These are phyloP conservation scores for Phymastichus coffea DNA, from an alignment of 1,140 invertebrate genomes.

Conservation along the genomic window DNA sequence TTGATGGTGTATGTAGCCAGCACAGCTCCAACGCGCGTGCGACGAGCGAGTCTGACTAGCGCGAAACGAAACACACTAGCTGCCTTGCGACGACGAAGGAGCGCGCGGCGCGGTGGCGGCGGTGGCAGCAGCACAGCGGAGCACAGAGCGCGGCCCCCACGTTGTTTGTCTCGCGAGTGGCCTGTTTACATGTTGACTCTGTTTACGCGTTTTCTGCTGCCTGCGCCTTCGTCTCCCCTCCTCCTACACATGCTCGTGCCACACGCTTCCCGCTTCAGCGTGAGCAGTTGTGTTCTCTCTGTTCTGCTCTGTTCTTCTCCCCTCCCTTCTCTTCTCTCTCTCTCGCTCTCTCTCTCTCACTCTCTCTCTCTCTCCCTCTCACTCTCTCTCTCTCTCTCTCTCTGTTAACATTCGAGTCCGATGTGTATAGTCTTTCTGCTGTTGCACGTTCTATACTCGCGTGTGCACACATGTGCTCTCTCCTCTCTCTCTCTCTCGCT, in stretches of 20 bases:
- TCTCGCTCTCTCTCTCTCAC: too few relatives aligned
- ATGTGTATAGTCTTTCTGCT: conserved; percentile 4
- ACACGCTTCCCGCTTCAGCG: conserved; percentile 24
- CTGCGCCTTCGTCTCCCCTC: conserved; percentile 26
- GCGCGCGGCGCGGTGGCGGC: neutral
- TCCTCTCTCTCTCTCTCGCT: conserved; percentile 30
- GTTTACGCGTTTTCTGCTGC: conserved; percentile 55
- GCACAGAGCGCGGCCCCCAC: conserved; percentile 49
- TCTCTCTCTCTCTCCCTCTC: conserved; percentile 7
- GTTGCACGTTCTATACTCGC: conserved; percentile 2
- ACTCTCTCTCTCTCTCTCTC: neutral
- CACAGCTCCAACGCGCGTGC: too few relatives aligned
- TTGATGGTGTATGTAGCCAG: too few relatives aligned
- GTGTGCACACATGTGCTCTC: conserved; percentile 10
- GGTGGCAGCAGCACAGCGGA: neutral
- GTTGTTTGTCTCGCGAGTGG: conserved; percentile 59
- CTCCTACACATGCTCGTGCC: conserved; percentile 18
- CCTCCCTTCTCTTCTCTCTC: conserved; percentile 13
- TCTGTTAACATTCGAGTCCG: too few relatives aligned
- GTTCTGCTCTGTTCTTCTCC: neutral
- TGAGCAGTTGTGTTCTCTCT: too few relatives aligned
- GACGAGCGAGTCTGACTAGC: too few relatives aligned
- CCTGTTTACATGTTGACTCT: conserved; percentile 60
- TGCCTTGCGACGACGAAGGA: neutral
- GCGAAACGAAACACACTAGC: too few relatives aligned